These are phyloP conservation scores for Biston betularia DNA, from an alignment of 2,888 invertebrate species.

Conservation along the genomic window DNA sequence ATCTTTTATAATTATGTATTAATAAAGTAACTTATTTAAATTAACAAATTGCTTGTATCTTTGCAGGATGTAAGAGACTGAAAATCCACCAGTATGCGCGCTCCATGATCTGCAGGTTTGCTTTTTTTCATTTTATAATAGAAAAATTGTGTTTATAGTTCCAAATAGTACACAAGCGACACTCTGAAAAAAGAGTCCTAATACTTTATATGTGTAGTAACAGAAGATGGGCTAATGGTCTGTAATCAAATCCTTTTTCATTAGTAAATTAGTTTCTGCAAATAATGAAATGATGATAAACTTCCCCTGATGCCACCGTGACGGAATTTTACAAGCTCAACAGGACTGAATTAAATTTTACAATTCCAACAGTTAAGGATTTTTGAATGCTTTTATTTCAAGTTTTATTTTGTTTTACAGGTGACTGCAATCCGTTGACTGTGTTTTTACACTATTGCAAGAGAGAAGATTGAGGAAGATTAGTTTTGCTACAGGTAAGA, in stretches of 20 bases:
- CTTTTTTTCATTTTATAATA: neutral
- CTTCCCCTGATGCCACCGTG: slow-evolving; percentile 55
- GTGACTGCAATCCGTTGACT: neutral
- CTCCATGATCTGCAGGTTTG: neutral
- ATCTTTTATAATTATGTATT: no score
- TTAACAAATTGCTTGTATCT: neutral
- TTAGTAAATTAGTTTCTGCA: neutral
- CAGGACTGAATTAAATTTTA: slow-evolving; percentile 50
- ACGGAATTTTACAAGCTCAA: slow-evolving; percentile 60
- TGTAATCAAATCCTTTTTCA: no score
- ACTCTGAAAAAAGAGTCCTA: no score
- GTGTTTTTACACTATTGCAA: neutral
- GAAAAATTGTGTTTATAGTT: neutral
- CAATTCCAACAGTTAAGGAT: neutral
- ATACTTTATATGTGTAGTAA: neutral
- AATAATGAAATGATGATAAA: slow-evolving; percentile 53
- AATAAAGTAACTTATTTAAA: neutral
- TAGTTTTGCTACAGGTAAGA: neutral
- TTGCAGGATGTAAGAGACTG: neutral
- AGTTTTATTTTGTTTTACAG: neutral
- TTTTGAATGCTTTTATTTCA: neutral
- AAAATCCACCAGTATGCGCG: neutral
- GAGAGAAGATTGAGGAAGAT: neutral
- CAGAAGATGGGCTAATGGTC: no score
- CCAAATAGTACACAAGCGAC: neutral